Percentiles rank a stretch among this genome's conserved stretches.
phyloP scores from a whole-genome alignment of 1,140 invertebrate genomes.

The Zaprionus gabonicus region DNA sequence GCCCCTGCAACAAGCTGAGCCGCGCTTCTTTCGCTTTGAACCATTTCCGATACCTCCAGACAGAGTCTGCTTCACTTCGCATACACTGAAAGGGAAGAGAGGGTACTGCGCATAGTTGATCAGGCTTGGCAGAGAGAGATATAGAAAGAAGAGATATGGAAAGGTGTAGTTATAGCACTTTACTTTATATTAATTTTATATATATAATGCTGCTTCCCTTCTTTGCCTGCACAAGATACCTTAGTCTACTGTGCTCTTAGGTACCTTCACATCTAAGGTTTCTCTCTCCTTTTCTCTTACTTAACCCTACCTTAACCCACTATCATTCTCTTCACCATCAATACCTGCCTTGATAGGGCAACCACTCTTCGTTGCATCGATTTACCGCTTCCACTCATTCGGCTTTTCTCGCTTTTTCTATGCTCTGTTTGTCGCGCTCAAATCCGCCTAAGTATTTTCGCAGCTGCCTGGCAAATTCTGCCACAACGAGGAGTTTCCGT shows the following conservation, averaged over 20 bases:
- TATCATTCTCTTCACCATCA: neutral
- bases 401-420: constrained; percentile 22
- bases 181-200: too few relatives aligned
- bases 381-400: constrained; percentile 16
- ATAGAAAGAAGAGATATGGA: too few relatives aligned
- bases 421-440: constrained; percentile 75
- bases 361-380: neutral
- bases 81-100: constrained; percentile 13
- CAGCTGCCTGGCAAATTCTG: constrained; percentile 55
- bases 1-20: neutral
- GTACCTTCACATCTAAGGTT: too few relatives aligned
- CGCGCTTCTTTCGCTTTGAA: constrained; percentile 63
- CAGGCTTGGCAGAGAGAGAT: neutral
- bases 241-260: too few relatives aligned
- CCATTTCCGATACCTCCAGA: constrained; percentile 41
- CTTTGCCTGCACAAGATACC: too few relatives aligned
- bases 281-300: too few relatives aligned
- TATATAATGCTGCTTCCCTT: too few relatives aligned
- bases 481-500: constrained; percentile 76
- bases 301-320: neutral
- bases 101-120: neutral
- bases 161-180: too few relatives aligned
- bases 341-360: constrained; percentile 18
- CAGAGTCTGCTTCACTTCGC: constrained; percentile 36
- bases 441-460: constrained; percentile 78